Evolutionary conservation across 92 coral and sea anemone species (phyloP), one percentile per base, ranked within the genome.

Genomic region (Epizoanthus illoricatus): DNA sequence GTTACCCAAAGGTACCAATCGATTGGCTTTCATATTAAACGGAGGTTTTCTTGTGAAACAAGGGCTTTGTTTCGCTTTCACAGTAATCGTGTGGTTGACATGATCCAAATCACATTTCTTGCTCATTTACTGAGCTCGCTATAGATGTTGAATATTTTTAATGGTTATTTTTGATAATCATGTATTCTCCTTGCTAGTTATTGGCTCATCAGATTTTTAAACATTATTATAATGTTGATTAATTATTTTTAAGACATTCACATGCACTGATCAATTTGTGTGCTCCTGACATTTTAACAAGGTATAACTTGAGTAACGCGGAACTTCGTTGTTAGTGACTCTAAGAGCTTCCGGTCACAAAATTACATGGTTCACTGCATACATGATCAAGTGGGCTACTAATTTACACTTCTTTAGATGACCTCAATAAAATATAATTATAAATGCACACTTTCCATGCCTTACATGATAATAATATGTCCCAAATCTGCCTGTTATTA

Each of bases 291-390:
- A 52, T 72, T 28, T 28, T 1, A 49, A 49, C 19, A 49, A n/a
- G 33, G 1, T n/a, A 20, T 11, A n/a, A 71, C 57, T 16, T 71
- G 28, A 5, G 52, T 47, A 6, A 72, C 39, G 61, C 62, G 76
- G 76, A 72, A 72, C 76, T 21, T 45, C 76, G 39, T 67, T 67
- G 72, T 33, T 67, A 41, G 45, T 39, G 73, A 65, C 73, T 68
- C 36, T 33, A 68, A 33, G 61, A 71, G 45, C 76, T 72, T 72
- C 76, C 76, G 76, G 76, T 72, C 23, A 45, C 7, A 71, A 57
- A 9, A 47, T 68, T 68, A 20, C 11, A 45, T 12, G 59, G 76
- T 11, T 36, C 9, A 18, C 23, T 72, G 40, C 62, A 58, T 47
- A n/a, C 62, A 71, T 2, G 60, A 72, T 72, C 59, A 56, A 71